Percentiles rank a stretch among this genome's conserved stretches.
Evolutionary conservation across 2,113 vertebrate genomes (phyloP).

Genomic region (Poeciliopsis occidentalis): DNA sequence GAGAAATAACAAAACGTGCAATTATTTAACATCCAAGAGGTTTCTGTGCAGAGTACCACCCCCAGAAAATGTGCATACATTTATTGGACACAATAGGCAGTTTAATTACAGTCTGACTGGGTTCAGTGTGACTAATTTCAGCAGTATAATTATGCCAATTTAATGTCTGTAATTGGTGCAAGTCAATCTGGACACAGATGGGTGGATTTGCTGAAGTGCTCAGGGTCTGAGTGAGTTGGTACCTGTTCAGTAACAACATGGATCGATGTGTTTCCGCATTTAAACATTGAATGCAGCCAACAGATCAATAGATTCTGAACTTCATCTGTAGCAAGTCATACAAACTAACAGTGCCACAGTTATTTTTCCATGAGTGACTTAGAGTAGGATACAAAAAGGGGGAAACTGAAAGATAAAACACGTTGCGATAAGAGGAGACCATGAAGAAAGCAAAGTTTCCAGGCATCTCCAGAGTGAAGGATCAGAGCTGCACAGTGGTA

Average conservation of each 20-base stretch:
- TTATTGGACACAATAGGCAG: constrained; percentile 3
- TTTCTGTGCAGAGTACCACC: too few species aligned
- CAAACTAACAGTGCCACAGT: neutral
- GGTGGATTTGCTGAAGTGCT: constrained; percentile 2
- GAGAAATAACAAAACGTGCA: constrained; percentile 27
- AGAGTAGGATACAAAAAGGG: neutral
- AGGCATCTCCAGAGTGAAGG: neutral
- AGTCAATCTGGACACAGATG: constrained; percentile 10
- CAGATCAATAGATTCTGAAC: constrained; percentile 46
- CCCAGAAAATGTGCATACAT: neutral
- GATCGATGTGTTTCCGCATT: constrained; percentile 54
- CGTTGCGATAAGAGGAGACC: neutral
- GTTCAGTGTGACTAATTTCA: constrained; percentile 22
- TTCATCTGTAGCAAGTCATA: constrained; percentile 22
- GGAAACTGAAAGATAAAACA: neutral
- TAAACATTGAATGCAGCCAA: constrained; percentile 36
- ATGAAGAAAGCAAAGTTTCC: neutral
- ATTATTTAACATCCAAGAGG: constrained; percentile 8
- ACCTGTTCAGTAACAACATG: constrained; percentile 4
- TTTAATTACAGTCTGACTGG: constrained; percentile 18
- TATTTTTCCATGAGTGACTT: neutral
- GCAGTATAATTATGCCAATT: constrained; percentile 22
- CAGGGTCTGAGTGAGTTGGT: neutral
- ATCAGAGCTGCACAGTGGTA: neutral
- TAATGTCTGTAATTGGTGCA: constrained; percentile 19